A percentile compares a stretch with the other conserved stretches of the same genome.
Evolutionary conservation across 2,797 vertebrate genomes (phyloP).

Genomic region (Steatocranus sp.): DNA sequence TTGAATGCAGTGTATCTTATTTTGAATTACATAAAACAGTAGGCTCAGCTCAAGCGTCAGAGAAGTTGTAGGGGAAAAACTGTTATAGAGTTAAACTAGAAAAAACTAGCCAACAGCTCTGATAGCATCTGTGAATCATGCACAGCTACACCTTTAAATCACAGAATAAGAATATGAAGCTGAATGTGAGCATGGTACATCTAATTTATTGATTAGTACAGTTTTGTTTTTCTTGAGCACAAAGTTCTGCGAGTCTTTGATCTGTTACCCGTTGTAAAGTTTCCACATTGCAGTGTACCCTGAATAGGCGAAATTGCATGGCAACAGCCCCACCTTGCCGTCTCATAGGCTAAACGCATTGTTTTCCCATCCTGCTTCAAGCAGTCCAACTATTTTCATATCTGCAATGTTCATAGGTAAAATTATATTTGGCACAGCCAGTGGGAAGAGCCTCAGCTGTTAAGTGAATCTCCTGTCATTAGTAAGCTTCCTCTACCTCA

Average conservation of each 20-base stretch:
- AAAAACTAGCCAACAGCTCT: background rate
- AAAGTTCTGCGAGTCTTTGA: background rate
- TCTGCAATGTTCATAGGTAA: background rate
- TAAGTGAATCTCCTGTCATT: background rate
- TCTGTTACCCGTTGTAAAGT: background rate
- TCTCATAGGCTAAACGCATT: background rate
- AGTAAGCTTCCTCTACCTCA: background rate
- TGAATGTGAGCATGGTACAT: background rate
- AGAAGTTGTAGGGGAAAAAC: background rate
- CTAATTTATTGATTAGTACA: background rate
- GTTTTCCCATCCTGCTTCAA: background rate
- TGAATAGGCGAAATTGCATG: constrained; percentile 17
- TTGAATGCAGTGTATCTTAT: background rate
- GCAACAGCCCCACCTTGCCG: constrained; percentile 23
- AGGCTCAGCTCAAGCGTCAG: background rate
- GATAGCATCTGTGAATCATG: background rate
- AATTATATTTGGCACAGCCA: background rate
- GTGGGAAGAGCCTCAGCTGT: constrained; percentile 19
- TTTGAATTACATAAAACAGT: background rate
- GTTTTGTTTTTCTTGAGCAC: background rate
- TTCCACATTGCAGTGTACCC: background rate
- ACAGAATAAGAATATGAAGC: background rate
- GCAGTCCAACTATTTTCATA: constrained; percentile 17
- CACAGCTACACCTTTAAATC: background rate
- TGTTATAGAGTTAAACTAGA: background rate